Evolutionary conservation across 2,888 invertebrate species (phyloP).

Genomic region (Phalera bucephala): DNA sequence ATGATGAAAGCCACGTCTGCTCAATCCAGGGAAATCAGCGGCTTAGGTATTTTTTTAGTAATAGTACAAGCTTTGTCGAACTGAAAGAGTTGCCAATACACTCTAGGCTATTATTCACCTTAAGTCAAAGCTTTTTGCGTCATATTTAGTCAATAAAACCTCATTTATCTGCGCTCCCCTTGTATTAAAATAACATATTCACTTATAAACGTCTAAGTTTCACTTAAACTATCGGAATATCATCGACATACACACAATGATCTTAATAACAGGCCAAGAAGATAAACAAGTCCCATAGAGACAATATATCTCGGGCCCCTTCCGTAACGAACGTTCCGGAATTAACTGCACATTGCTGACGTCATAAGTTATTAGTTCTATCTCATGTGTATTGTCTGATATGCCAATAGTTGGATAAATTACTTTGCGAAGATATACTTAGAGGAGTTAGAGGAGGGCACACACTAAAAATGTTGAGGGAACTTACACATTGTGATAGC

Average conservation of each 20-base stretch:
- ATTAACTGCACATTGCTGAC: slow-evolving; percentile 48
- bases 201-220: slow-evolving; percentile 31
- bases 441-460: neutral
- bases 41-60: too few species aligned
- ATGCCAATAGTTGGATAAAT: slow-evolving; percentile 52
- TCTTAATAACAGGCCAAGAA: slow-evolving; percentile 52
- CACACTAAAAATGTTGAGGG: neutral
- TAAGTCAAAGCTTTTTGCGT: too few species aligned
- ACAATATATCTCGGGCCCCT: slow-evolving; percentile 59
- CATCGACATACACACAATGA: slow-evolving; percentile 46
- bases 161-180: neutral
- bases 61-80: too few species aligned
- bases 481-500: too few species aligned
- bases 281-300: slow-evolving; percentile 67
- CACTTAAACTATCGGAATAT: slow-evolving; percentile 44
- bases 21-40: too few species aligned
- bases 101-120: too few species aligned
- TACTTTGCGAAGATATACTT: slow-evolving; percentile 14
- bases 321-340: slow-evolving; percentile 40
- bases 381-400: slow-evolving; percentile 54
- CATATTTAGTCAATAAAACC: too few species aligned
- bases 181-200: slow-evolving; percentile 19
- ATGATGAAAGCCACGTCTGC: too few species aligned
- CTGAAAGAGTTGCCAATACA: too few species aligned
- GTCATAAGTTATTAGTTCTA: slow-evolving; percentile 54